phyloP scores from a whole-genome alignment of 2,113 vertebrate genomes.

The Theristicus caerulescens region DNA sequence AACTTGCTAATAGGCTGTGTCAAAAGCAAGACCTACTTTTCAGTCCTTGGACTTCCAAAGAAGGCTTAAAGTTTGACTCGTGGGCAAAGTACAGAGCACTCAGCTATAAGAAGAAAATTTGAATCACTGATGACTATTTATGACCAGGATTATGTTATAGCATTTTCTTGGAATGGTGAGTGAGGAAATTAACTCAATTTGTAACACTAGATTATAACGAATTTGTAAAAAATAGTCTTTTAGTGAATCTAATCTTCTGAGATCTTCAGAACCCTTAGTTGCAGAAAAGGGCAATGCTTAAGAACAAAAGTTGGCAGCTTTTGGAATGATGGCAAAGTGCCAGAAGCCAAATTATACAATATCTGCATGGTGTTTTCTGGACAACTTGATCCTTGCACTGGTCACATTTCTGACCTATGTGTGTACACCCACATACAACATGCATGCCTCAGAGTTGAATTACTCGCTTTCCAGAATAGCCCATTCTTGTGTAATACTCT shows the following conservation, averaged over 20 bases:
- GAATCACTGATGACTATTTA: neutral
- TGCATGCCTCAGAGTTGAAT: neutral
- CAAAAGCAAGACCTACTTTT: neutral
- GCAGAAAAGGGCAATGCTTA: neutral
- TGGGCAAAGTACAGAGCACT: neutral
- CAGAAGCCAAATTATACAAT: neutral
- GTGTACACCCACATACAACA: neutral
- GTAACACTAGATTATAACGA: neutral
- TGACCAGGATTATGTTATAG: neutral
- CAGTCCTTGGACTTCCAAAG: neutral
- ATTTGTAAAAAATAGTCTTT: neutral
- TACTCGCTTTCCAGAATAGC: neutral
- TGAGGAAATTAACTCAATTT: neutral
- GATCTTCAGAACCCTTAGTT: neutral
- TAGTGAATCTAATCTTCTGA: neutral
- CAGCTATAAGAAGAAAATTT: neutral
- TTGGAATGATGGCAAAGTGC: neutral
- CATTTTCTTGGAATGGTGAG: neutral
- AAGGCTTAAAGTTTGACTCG: neutral
- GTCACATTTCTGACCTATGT: neutral
- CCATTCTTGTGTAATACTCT: neutral
- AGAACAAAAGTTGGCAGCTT: neutral
- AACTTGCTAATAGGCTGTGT: neutral
- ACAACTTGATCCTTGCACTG: neutral
- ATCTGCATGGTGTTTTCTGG: neutral